These are phyloP conservation scores for Nestor notabilis DNA, from an alignment of 2,113 vertebrate species.

Conservation along the genomic window DNA sequence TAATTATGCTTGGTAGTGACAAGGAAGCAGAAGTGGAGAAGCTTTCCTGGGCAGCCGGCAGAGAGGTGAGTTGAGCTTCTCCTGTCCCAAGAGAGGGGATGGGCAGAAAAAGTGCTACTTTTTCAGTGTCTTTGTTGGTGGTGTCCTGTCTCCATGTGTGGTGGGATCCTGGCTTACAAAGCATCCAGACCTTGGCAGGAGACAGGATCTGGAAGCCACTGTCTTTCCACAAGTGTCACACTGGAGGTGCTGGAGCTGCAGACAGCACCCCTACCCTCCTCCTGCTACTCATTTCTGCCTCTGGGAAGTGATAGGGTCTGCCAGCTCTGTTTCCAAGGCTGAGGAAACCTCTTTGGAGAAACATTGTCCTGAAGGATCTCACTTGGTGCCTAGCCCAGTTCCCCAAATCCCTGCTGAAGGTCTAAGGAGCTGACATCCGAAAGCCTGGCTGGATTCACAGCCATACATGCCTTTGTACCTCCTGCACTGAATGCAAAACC, in stretches of 20 bases:
- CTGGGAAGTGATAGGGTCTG: neutral
- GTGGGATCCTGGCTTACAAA: neutral
- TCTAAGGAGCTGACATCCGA: neutral
- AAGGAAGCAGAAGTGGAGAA: neutral
- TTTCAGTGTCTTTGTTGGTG: neutral
- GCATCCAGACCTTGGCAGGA: neutral
- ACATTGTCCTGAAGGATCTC: neutral
- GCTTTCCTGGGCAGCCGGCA: neutral
- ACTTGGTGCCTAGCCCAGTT: neutral
- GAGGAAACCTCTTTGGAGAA: neutral
- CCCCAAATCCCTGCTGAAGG: neutral
- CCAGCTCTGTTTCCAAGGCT: neutral
- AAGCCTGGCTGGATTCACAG: neutral
- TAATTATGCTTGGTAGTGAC: neutral
- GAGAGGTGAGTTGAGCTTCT: neutral
- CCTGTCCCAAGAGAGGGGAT: neutral
- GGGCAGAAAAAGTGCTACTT: neutral
- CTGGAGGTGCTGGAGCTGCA: neutral
- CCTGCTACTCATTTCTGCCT: neutral
- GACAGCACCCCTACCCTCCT: neutral
- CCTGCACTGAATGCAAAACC: neutral
- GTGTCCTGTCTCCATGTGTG: fast-evolving
- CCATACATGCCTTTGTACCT: neutral
- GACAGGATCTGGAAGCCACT: neutral
- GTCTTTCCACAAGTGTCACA: neutral